Conservation (phyloP, 2,888 invertebrate species). For the Dolichomitus sp. region DNA sequence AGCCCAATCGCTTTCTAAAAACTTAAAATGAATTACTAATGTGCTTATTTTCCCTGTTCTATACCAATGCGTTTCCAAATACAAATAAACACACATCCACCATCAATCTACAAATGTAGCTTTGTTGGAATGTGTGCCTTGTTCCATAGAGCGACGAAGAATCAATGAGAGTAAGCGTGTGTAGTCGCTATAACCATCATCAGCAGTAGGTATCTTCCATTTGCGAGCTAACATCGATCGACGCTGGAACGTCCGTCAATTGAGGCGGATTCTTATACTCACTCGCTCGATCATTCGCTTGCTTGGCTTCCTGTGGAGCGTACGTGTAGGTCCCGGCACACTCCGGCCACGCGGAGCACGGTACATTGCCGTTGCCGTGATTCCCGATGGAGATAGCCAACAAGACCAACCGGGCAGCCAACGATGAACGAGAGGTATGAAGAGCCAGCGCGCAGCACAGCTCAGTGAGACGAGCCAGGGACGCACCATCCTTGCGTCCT, state of each 20-base stretch:
- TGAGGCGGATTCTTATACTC: slow-evolving; percentile 17
- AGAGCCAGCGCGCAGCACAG: slow-evolving; percentile 17
- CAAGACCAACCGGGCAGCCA: slow-evolving; percentile 7
- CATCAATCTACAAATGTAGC: too few relatives aligned
- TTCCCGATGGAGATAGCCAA: slow-evolving; percentile 63
- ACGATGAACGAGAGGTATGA: slow-evolving; percentile 37
- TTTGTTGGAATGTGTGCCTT: background rate
- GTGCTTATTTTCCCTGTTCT: too few relatives aligned
- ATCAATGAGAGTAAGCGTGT: background rate
- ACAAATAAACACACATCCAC: too few relatives aligned
- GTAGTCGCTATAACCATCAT: slow-evolving; percentile 7
- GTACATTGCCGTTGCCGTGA: slow-evolving; percentile 50
- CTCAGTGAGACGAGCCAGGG: slow-evolving; percentile 47
- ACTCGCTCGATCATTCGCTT: slow-evolving; percentile 11
- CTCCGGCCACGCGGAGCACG: slow-evolving; percentile 46
- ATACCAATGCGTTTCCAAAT: too few relatives aligned
- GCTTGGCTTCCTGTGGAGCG: slow-evolving; percentile 33
- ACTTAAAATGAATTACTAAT: too few relatives aligned
- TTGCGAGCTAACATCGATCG: slow-evolving; percentile 55
- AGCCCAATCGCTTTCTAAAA: too few relatives aligned
- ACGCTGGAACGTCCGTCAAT: slow-evolving; percentile 59
- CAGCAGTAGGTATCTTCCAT: slow-evolving; percentile 22
- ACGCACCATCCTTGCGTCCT: slow-evolving; percentile 50
- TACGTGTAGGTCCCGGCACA: slow-evolving; percentile 54
- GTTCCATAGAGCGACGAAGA: background rate